Base-by-base conservation (phyloP, 2,888 invertebrate species). In the Nipponacmea schrenckii region DNA sequence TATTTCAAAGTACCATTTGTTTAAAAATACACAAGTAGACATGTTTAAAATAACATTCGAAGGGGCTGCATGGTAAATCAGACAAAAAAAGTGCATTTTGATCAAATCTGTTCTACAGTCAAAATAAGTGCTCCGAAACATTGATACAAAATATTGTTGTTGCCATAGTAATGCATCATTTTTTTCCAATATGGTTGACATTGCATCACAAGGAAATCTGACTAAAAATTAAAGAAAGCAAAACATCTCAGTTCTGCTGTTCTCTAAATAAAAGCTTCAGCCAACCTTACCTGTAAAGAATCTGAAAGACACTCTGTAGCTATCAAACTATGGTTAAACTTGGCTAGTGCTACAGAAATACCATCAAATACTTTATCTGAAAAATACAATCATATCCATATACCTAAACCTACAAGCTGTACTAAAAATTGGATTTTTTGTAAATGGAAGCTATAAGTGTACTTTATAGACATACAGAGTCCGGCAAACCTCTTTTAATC, bases 291-390 rank as follows among this genome's bases (percentile, higher is more conserved):
- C 86, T 89, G 94, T 24, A 94, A 87, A 24, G 91, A 90, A 83
- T 92, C 93, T 72, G 91, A 92, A 56, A 95, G 89, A 68, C 93
- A 91, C 76, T 92, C 92, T 68, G 93, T 92, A 0, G 94, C 94
- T 67, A 95, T 91, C 75, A 95, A 90, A 88, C 94, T 94, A 89
- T 94, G 94, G 65, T 94, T 92, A 86, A 95, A 94, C 66, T 94
- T 92, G 70, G 94, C 94, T 46, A 96, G 90, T 7, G 94, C 91
- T 0, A 94, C 93, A 86, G 94, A 94, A 85, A 94, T 93, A 0
- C 92, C 90, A 0, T 93, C 93, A 80, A 94, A 85, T 50, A 79
- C 80, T 74, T 83, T 84, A 68, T 84, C 85, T 81, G 76, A 45
- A 81, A 76, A 44, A 39, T 4, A 62, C 62, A 4, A 56, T 56